Conservation (phyloP, 1,140 invertebrate genomes). For the Drosophila cardini region DNA sequence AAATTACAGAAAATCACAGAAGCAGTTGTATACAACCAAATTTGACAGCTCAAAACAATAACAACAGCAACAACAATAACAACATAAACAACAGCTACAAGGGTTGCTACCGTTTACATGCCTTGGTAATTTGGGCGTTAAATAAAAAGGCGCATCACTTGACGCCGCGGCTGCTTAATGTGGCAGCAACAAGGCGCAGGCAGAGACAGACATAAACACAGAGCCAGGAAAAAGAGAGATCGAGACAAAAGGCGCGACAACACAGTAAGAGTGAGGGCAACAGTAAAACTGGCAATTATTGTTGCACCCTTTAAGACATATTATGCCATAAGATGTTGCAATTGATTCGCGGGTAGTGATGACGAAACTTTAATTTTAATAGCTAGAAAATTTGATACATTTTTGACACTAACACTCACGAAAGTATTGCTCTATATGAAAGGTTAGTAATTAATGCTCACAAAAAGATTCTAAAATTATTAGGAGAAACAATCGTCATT, state of each 20-base stretch:
- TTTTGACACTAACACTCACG: too few relatives aligned
- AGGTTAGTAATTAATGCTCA: too few relatives aligned
- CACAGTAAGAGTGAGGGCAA: not conserved
- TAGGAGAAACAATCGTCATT: too few relatives aligned
- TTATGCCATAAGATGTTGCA: slow-evolving; percentile 60
- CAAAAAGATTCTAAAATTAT: too few relatives aligned
- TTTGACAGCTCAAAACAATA: slow-evolving; percentile 78
- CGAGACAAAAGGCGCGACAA: not conserved
- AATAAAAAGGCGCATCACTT: slow-evolving; percentile 74
- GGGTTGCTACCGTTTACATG: slow-evolving; percentile 61
- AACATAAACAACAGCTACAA: slow-evolving; percentile 40
- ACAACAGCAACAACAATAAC: slow-evolving; percentile 41
- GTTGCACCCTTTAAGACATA: slow-evolving; percentile 62
- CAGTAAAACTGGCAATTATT: slow-evolving; percentile 23
- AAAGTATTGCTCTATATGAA: too few relatives aligned
- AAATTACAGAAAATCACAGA: slow-evolving; percentile 74
- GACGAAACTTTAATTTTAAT: too few relatives aligned
- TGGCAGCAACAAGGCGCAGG: slow-evolving; percentile 31
- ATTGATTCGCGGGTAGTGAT: not conserved
- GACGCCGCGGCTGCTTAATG: slow-evolving; percentile 58
- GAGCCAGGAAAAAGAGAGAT: not conserved
- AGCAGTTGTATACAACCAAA: slow-evolving; percentile 54
- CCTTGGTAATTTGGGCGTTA: slow-evolving; percentile 48
- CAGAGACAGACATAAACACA: slow-evolving; percentile 6
- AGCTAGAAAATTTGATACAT: too few relatives aligned